These are phyloP conservation scores for Dicranocentrus wangi DNA, from an alignment of 2,888 invertebrate species.

Conservation along the genomic window DNA sequence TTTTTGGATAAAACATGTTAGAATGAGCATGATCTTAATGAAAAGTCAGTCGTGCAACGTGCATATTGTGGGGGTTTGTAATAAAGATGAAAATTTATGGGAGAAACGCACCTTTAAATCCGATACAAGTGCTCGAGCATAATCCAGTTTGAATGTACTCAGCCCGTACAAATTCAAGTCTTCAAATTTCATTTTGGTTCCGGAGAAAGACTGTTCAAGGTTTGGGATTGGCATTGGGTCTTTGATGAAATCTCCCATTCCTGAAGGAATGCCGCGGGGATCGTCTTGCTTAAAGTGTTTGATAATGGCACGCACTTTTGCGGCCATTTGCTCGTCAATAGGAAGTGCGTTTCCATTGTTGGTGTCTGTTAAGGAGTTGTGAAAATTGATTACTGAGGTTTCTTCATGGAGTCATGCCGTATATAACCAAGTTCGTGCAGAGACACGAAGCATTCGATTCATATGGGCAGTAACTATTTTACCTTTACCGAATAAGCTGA, in stretches of 20 bases:
- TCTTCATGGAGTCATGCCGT: no score
- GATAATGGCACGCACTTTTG: slow-evolving; percentile 82
- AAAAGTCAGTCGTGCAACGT: no score
- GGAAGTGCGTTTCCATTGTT: no score
- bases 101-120: slow-evolving; percentile 80
- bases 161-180: slow-evolving; percentile 84
- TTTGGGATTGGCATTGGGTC: slow-evolving; percentile 88
- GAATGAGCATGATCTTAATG: no score
- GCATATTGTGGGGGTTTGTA: no score
- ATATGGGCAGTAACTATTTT: no score
- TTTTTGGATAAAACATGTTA: no score
- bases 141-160: slow-evolving; percentile 84
- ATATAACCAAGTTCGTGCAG: no score
- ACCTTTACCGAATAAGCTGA: no score
- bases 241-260: slow-evolving; percentile 79
- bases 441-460: no score
- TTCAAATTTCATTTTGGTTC: slow-evolving; percentile 81
- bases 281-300: slow-evolving; percentile 88
- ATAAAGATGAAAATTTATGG: background rate
- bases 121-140: slow-evolving; percentile 83
- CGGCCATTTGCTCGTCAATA: slow-evolving; percentile 80
- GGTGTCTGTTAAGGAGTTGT: no score
- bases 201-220: slow-evolving; percentile 83
- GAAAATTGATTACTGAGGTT: no score
- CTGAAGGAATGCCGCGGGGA: slow-evolving; percentile 75